Percentiles rank a stretch among this genome's conserved stretches.
These are phyloP conservation scores for Hyposmocoma kahamanoa DNA, from an alignment of 1,140 invertebrate species.

Conservation along the genomic window DNA sequence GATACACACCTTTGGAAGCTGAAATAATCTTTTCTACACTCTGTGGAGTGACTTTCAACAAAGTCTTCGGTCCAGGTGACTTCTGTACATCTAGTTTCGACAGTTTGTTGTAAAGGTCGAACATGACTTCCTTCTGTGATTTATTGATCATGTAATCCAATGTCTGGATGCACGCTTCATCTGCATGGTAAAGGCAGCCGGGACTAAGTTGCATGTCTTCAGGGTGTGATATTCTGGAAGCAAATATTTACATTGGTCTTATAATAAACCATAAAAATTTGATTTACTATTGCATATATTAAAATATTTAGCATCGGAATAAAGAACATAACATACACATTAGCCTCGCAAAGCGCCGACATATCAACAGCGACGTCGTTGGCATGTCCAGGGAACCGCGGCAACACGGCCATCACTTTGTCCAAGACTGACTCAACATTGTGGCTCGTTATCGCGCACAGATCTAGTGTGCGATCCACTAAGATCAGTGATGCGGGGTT, in stretches of 20 bases:
- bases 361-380: conserved; percentile 80
- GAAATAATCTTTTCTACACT: conserved; percentile 72
- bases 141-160: conserved; percentile 75
- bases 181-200: conserved; percentile 62
- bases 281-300: background rate
- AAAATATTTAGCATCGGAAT: background rate
- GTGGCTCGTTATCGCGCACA: conserved; percentile 76
- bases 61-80: conserved; percentile 49
- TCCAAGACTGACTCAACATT: conserved; percentile 78
- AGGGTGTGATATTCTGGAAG: conserved; percentile 36
- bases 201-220: conserved; percentile 64
- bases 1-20: conserved; percentile 64
- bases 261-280: background rate
- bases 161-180: conserved; percentile 54
- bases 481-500: conserved; percentile 78
- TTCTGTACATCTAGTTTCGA: conserved; percentile 67
- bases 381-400: conserved; percentile 77
- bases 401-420: conserved; percentile 76
- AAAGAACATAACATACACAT: conserved; percentile 64
- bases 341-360: conserved; percentile 74
- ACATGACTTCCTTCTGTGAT: conserved; percentile 76
- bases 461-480: conserved; percentile 79
- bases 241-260: background rate
- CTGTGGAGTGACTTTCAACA: conserved; percentile 73
- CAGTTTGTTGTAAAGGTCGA: conserved; percentile 74